Base-by-base conservation (phyloP, 2,888 invertebrate genomes). In the Trilocha varians region DNA sequence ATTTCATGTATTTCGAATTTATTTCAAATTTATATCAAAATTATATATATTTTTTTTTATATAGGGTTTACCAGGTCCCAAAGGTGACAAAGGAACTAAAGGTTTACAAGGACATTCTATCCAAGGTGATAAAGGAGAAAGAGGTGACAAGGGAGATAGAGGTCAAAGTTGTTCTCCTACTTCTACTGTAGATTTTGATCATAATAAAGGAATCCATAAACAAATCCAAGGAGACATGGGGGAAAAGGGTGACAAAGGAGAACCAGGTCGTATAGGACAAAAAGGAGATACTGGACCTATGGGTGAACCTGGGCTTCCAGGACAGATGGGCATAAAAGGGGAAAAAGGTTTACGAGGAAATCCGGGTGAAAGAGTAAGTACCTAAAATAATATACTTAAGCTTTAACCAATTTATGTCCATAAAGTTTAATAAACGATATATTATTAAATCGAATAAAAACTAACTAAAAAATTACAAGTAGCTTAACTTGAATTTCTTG, bases 321-420 rank as follows among this genome's bases (percentile, higher is more conserved):
- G 94, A 35, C 69, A 72, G 44, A 52, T 76, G 39, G 94, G 94
- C 39, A 76, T 85, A 51, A 93, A 92, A 69, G 97, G 97, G 57
- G 97, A 97, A 80, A 97, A 97, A 62, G 97, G 97, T 52, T 79
- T 95, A 50, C 89, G 91, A 35, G 96, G 96, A 51, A 88, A 91
- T 41, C 91, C 94, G 18, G 96, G 96, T 47, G 89, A 90, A 55
- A 88, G 93, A 72, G 96, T 96, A 88, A 85, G 73, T 65, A 39
- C n/a, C 14, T 40, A 13, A 34, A 40, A 11, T 35, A 13, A 8
- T 5, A 25, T 32, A 32, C 32, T 6, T 13, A 40, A 34, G 4
- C 37, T 34, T 37, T 16, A 36, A 34, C 3, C n/a, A 17, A 25
- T 9, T 40, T 32, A 14, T 14, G 15, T 9, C n/a, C 11, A 3